Evolutionary conservation across 1,140 invertebrate species (phyloP).

Genomic region (Rhagoletis zephyria): DNA sequence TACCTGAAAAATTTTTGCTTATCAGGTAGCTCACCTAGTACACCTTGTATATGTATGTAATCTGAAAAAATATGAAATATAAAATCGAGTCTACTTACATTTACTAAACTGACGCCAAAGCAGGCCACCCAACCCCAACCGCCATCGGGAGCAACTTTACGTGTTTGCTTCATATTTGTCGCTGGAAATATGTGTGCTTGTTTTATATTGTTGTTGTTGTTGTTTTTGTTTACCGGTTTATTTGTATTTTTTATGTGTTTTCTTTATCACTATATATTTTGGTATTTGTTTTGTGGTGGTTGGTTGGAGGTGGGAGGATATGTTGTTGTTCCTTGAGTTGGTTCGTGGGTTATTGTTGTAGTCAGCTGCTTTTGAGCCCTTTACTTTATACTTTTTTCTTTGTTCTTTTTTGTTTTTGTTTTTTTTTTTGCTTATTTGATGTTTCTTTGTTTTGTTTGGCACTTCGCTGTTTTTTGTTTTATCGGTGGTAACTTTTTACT

Average conservation of each 20-base stretch:
- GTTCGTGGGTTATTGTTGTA: not conserved
- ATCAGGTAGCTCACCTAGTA: not conserved
- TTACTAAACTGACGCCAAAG: slow-evolving; percentile 84
- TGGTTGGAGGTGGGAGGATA: slow-evolving; percentile 1
- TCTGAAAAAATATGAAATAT: slow-evolving; percentile 51
- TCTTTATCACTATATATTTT: slow-evolving; percentile 47
- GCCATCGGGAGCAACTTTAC: slow-evolving; percentile 72
- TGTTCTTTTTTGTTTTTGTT: not conserved
- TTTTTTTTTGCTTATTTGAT: not conserved
- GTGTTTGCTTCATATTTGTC: slow-evolving; percentile 64
- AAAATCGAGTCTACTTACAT: slow-evolving; percentile 77
- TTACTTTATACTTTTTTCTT: not conserved
- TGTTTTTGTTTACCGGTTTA: slow-evolving; percentile 11
- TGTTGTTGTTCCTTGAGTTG: slow-evolving; percentile 6
- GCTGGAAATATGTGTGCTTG: slow-evolving; percentile 47
- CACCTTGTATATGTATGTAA: not conserved
- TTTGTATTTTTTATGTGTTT: not conserved
- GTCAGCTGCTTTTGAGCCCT: not conserved
- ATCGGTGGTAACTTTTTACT: not conserved
- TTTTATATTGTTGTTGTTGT: not conserved
- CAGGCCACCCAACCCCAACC: slow-evolving; percentile 89
- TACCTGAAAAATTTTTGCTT: too few species aligned
- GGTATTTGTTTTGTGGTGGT: not conserved
- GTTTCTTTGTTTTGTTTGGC: slow-evolving; percentile 6
- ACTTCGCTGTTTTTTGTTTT: not conserved